A percentile compares a stretch with the other conserved stretches of the same genome.
Conservation (phyloP, 2,888 invertebrate genomes). For the Cataglyphis rosenhaueri region DNA sequence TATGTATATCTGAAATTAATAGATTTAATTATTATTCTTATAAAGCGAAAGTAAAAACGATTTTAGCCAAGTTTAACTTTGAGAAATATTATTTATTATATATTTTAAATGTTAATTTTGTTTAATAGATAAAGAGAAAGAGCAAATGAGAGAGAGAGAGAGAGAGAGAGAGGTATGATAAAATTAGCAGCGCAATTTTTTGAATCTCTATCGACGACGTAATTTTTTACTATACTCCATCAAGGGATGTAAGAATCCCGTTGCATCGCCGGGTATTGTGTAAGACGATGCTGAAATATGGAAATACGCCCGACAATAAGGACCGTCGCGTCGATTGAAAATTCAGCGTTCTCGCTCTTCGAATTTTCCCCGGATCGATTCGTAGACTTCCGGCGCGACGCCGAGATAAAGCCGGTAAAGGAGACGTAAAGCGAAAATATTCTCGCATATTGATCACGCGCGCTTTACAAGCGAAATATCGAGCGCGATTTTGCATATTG, state of each 20-base stretch:
- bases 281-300: slow-evolving; percentile 51
- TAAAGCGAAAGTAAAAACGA: not conserved
- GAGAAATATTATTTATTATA: not conserved
- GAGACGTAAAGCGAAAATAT: slow-evolving; percentile 48
- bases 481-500: slow-evolving; percentile 45
- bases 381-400: slow-evolving; percentile 19
- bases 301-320: slow-evolving; percentile 49
- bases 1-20: not conserved
- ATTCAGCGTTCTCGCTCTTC: slow-evolving; percentile 46
- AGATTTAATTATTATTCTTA: not conserved
- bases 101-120: slow-evolving; percentile 10
- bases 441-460: slow-evolving; percentile 47
- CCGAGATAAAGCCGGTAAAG: slow-evolving; percentile 50
- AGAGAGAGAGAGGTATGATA: not conserved
- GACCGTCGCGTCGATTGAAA: slow-evolving; percentile 47
- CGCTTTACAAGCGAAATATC: slow-evolving; percentile 44
- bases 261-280: slow-evolving; percentile 32
- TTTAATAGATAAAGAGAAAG: not conserved
- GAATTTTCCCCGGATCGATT: slow-evolving; percentile 49
- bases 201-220: not conserved
- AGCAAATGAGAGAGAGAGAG: not conserved
- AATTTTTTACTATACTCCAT: not conserved
- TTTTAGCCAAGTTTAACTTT: not conserved
- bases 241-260: slow-evolving; percentile 29
- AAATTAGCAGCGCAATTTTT: slow-evolving; percentile 24